Evolutionary conservation across 2,797 vertebrate genomes (phyloP), one percentile per base, ranked within the genome.

Genomic region (Oryzias dopingdopingensis): DNA sequence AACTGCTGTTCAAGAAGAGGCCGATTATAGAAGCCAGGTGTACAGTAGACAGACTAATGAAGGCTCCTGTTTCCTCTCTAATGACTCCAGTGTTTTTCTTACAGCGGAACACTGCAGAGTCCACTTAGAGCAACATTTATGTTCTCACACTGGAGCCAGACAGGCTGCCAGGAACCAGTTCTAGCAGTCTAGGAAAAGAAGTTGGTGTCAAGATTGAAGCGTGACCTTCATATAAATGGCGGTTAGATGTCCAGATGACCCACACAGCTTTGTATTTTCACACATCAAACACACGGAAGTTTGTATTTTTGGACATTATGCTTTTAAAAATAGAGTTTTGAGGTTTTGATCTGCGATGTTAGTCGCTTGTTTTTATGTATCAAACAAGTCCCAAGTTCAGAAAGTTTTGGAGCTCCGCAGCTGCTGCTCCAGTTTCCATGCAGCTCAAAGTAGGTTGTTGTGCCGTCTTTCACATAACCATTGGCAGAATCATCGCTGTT

Each of bases 21-120:
- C 26, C 55, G 76, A 64, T 88, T 90, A 83, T 86, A 70, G 70
- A 81, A 84, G 78, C 84, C 82, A 91, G 88, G 86, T 90, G 86
- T 84, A 83, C 75, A 77, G 72, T 56, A 83, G 80, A 77, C 88
- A 78, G 81, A 73, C 81, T 86, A 84, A 84, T 88, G 87, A 91
- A 87, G 84, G 78, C 76, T 84, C 78, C 59, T 52, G 69, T 85
- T 90, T 89, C 85, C 85, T 83, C 76, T 59, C 64, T 83, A 88
- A 87, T 85, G 82, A 81, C 80, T 79, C 49, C 75, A 85, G 65
- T 59, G 65, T 77, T 85, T 62, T 74, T 63, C 69, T 72, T 67
- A 59, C 58, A 67, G 76, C 61, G 59, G 42, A 41, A 43, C 57
- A 61, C 51, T 49, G 62, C 71, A 60, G 45, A 23, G 44, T 65